phyloP scores from a whole-genome alignment of 1,140 invertebrate species.

The Dinothrombium tinctorium region DNA sequence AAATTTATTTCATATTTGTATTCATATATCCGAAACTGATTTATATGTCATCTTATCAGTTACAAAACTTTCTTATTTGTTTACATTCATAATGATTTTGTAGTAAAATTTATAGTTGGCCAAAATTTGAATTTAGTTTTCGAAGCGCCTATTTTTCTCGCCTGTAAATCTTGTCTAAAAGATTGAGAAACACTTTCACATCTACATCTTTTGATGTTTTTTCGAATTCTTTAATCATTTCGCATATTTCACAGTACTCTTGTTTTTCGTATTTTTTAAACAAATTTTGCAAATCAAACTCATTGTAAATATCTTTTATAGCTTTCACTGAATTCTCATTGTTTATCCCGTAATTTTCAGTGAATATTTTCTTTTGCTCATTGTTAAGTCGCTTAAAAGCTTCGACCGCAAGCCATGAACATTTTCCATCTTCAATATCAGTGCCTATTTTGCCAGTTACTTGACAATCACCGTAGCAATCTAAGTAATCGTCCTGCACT shows the following conservation, averaged over 20 bases:
- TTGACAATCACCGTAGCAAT: slow-evolving; percentile 27
- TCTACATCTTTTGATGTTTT: neutral
- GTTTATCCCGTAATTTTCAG: slow-evolving; percentile 2
- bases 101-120: too few species aligned
- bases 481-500: slow-evolving; percentile 44
- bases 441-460: slow-evolving; percentile 30
- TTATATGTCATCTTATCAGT: too few species aligned
- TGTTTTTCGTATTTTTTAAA: neutral
- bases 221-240: neutral
- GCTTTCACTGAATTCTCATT: neutral
- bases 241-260: neutral
- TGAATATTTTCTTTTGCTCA: slow-evolving; percentile 44
- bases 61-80: too few species aligned
- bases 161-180: too few species aligned
- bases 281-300: neutral
- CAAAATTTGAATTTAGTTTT: too few species aligned
- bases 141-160: too few species aligned
- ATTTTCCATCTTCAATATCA: slow-evolving; percentile 32
- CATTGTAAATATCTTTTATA: neutral
- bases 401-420: slow-evolving; percentile 27
- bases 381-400: slow-evolving; percentile 25
- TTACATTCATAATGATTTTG: too few species aligned
- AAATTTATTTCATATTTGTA: too few species aligned
- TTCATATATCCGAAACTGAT: too few species aligned
- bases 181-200: too few species aligned